Conservation (phyloP, 2,113 vertebrate species). For the Python bivittatus region DNA sequence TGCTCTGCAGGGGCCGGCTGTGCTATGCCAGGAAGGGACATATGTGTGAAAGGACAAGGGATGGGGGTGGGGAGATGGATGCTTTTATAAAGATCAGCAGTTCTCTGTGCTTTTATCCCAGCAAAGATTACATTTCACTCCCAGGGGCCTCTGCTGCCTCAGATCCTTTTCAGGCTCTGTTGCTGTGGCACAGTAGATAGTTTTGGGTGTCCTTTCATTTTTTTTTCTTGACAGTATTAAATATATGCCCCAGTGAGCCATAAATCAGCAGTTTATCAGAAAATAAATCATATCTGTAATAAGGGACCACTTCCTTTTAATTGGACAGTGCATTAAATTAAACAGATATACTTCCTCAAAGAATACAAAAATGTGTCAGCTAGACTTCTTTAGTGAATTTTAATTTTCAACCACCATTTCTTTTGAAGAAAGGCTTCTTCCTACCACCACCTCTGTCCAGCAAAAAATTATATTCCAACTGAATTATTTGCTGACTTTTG, state of each 20-base stretch:
- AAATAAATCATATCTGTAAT: constrained; percentile 79
- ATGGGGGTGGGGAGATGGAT: constrained; percentile 52
- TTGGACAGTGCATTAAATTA: constrained; percentile 75
- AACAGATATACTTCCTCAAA: constrained; percentile 73
- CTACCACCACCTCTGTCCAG: constrained; percentile 27
- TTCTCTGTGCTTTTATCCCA: constrained; percentile 73
- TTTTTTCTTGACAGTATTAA: constrained; percentile 72
- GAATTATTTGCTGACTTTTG: constrained; percentile 55
- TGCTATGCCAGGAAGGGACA: constrained; percentile 31
- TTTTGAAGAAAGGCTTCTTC: constrained; percentile 57
- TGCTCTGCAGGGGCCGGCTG: constrained; percentile 8
- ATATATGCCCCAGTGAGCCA: constrained; percentile 73
- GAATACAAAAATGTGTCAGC: constrained; percentile 72
- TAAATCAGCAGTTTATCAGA: constrained; percentile 79
- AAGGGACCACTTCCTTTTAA: constrained; percentile 79
- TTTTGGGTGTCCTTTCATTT: constrained; percentile 76
- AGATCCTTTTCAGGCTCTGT: constrained; percentile 76
- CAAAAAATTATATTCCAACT: constrained; percentile 51
- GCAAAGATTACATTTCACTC: constrained; percentile 78
- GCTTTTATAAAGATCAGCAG: constrained; percentile 75
- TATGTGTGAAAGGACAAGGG: constrained; percentile 12
- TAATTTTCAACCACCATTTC: constrained; percentile 73
- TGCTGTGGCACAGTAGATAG: constrained; percentile 74
- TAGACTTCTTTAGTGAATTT: constrained; percentile 73
- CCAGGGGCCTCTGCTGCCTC: constrained; percentile 72